These are phyloP conservation scores for Nephrotoma flavescens DNA, from an alignment of 2,888 invertebrate genomes.

Conservation along the genomic window DNA sequence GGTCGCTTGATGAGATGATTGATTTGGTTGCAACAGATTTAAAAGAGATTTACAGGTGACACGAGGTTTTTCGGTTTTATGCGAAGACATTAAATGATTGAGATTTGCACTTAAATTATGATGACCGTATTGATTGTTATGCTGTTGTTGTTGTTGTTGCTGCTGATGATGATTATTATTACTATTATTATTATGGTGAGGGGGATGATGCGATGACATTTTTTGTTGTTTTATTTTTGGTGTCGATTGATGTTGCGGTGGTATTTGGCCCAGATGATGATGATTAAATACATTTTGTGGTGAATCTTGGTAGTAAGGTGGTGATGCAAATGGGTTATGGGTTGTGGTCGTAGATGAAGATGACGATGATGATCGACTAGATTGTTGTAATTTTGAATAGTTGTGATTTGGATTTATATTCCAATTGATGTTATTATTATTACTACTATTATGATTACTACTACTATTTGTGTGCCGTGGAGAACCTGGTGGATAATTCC, in stretches of 20 bases:
- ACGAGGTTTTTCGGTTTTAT: conserved; percentile 36
- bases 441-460: neutral
- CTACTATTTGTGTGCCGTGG: neutral
- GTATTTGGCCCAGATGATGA: conserved; percentile 6
- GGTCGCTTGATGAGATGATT: conserved; percentile 14
- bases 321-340: conserved; percentile 2
- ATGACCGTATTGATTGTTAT: conserved; percentile 24
- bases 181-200: too few relatives aligned
- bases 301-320: neutral
- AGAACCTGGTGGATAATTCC: neutral
- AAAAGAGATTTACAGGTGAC: conserved; percentile 47
- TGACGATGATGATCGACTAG: conserved; percentile 2
- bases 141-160: conserved; percentile 17
- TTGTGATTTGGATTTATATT: neutral
- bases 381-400: neutral
- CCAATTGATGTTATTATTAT: neutral
- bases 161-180: conserved; percentile 2
- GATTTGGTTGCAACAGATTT: conserved; percentile 41
- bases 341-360: neutral
- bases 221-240: conserved; percentile 1
- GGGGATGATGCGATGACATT: neutral
- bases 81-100: neutral
- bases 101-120: conserved; percentile 15
- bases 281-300: neutral
- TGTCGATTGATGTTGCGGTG: conserved; percentile 1